Base-by-base conservation (phyloP, 1,140 invertebrate genomes). In the Berghia stephanieae region DNA sequence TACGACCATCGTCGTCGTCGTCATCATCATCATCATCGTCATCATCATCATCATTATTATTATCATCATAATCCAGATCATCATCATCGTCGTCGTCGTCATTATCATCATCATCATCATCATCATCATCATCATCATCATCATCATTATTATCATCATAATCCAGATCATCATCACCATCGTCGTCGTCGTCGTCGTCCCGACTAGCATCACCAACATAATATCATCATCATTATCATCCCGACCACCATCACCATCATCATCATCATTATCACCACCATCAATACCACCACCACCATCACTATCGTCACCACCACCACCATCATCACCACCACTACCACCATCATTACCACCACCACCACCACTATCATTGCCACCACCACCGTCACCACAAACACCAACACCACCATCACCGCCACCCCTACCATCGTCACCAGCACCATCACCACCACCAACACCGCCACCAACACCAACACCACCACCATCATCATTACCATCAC, bases 11-110 rank as follows among this genome's bases (percentile, higher is more conserved):
- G 46, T 49, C 46, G 46, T 49, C 46, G 46, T 49, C 46, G 46
- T 49, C 46, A 49, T 49, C 46, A 49, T 49, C 46, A 49, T 49
- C 46, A 49, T 49, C 46, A 49, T 49, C 46, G n/a, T 49, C 46
- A 49, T 49, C 46, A 49, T 49, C 46, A 49, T 49, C 46, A 49
- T 49, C 46, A 49, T 49, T n/a, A 49, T 49, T n/a, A 49, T 49
- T n/a, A 49, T 49, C 46, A 49, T 49, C 46, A 49, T 49, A 13
- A 49, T 49, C 46, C 13, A 16, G 13, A n/a, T 49, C 46, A n/a
- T 49, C 46, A n/a, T 49, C 46, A n/a, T 49, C 46, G 46, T 49
- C 46, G 46, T 49, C 46, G 46, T 49, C 46, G 46, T 49, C 46
- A n/a, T 49, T n/a, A 49, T 49, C 46, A 49, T 49, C 46, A 49